These are phyloP conservation scores for Labeo rohita DNA, from an alignment of 2,113 vertebrate species.

Conservation along the genomic window DNA sequence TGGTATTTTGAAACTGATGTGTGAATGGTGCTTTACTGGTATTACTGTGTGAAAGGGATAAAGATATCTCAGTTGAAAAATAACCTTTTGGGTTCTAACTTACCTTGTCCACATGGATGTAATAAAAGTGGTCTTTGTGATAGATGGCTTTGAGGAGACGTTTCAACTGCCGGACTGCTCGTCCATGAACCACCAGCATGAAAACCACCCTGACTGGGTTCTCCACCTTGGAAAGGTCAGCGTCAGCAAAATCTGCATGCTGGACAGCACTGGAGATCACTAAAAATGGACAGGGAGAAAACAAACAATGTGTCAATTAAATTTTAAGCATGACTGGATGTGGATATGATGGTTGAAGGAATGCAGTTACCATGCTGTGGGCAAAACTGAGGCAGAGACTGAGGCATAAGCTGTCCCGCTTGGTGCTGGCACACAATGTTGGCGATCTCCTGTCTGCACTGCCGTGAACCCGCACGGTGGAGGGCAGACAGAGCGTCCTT, in stretches of 20 bases:
- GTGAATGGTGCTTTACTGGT: too few relatives aligned
- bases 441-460: slow-evolving; percentile 93
- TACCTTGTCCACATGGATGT: slow-evolving; percentile 97
- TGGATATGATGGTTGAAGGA: neutral
- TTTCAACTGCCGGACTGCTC: slow-evolving; percentile 90
- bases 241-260: slow-evolving; percentile 80
- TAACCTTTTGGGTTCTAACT: neutral
- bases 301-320: neutral
- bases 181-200: slow-evolving; percentile 93
- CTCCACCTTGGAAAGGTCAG: slow-evolving; percentile 75
- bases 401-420: slow-evolving; percentile 89
- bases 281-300: slow-evolving; percentile 53
- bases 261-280: slow-evolving; percentile 83
- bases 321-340: neutral
- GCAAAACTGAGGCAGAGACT: slow-evolving; percentile 87
- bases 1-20: too few relatives aligned
- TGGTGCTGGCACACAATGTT: slow-evolving; percentile 94
- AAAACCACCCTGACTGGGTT: slow-evolving; percentile 88
- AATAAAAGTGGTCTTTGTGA: slow-evolving; percentile 92
- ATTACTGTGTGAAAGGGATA: too few relatives aligned
- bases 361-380: slow-evolving; percentile 81
- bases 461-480: slow-evolving; percentile 87
- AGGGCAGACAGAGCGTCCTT: slow-evolving; percentile 94
- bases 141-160: slow-evolving; percentile 96
- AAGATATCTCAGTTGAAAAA: neutral